Evolutionary conservation across 2,113 vertebrate species (phyloP), one percentile per base, ranked within the genome.

Genomic region (Ceuthmochares aereus): DNA sequence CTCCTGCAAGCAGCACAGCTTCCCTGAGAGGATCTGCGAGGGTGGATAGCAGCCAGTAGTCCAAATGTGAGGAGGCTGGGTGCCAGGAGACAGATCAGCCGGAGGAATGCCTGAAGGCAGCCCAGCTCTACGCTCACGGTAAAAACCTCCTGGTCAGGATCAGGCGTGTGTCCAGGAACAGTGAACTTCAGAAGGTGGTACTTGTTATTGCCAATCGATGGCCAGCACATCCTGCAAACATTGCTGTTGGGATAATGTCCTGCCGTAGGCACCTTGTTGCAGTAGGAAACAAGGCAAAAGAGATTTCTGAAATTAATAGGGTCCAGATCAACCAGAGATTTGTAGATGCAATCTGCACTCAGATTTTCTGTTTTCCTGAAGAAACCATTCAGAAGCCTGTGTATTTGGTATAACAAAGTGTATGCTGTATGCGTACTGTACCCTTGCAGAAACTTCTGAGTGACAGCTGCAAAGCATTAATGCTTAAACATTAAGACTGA

Each of bases 21-120:
- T 95, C 73, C 36, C 73, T 32, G 69, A 60, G 81, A 94, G 77
- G 87, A 91, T 92, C 84, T 64, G 95, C 2, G 5, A 68, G 83
- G 72, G 88, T 93, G 89, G 93, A 93, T 1, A 81, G 83, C 90
- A 95, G 90, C 91, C 92, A 95, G 88, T 19, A 2, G 3, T 73
- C 80, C 92, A 70, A 93, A 92, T 25, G 79, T 8, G 12, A 62
- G 88, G 74, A 29, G 94, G 95, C 88, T 3, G 29, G 14, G 51
- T 66, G 96, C 94, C 95, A 96, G 86, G 76, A 95, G 84, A 70
- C 64, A 0, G 32, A 43, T 42, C 9, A 2, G 89, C 66, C 56
- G 2, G 68, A 89, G 91, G 95, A 97, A 96, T 81, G 90, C 90
- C 79, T 95, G 89, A 1, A 95, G 59, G 84, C 90, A 92, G 83